Evolutionary conservation across 23 tunicate species (phyloP).

Genomic region (Halocynthia roretzi): DNA sequence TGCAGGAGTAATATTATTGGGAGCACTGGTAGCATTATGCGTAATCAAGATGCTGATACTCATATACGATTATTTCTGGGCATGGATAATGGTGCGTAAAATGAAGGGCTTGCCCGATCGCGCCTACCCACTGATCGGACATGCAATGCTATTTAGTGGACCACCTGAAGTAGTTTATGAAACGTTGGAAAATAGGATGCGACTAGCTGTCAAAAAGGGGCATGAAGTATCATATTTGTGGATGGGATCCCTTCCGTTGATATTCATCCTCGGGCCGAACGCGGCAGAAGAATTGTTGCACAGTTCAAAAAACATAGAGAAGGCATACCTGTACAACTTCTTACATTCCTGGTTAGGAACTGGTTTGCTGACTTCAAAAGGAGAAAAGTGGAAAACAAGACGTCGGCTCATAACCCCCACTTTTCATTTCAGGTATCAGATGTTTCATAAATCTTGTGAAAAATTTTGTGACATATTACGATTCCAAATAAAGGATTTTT

Average conservation of each 20-base stretch:
- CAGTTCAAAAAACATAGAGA: conserved; percentile 74
- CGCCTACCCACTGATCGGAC: conserved; percentile 32
- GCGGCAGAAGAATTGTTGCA: conserved; percentile 58
- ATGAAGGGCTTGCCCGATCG: conserved; percentile 8
- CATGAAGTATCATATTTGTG: conserved; percentile 15
- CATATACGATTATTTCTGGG: no score
- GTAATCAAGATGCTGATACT: no score
- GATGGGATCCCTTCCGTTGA: conserved; percentile 69
- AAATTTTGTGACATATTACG: background rate
- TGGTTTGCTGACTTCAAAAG: conserved; percentile 69
- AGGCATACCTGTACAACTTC: conserved; percentile 50
- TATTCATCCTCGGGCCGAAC: conserved; percentile 51
- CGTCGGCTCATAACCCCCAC: conserved; percentile 84
- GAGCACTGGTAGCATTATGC: no score
- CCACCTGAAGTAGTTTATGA: conserved; percentile 5
- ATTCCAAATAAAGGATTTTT: background rate
- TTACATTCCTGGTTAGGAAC: conserved; percentile 82
- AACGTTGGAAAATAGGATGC: no score
- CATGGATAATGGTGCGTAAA: background rate
- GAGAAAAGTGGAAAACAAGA: conserved; percentile 88
- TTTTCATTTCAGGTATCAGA: conserved; percentile 63
- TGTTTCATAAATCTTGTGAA: no score
- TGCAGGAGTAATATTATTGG: no score
- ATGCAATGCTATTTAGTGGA: background rate
- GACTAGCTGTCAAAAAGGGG: no score